Conservation (phyloP, 2,113 vertebrate species). For the Peucedramus taeniatus region DNA sequence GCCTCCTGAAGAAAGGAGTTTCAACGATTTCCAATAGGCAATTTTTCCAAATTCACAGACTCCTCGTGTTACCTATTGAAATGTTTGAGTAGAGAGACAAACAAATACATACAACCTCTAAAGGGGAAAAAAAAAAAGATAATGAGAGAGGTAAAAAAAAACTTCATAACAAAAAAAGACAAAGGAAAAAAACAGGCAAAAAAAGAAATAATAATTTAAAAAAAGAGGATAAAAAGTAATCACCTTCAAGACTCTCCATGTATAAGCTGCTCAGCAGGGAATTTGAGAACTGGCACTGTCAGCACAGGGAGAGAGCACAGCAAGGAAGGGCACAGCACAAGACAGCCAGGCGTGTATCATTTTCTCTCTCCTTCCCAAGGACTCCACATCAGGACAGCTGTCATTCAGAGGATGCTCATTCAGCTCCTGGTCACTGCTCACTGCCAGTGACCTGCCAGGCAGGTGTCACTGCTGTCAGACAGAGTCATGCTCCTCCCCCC, state of each 20-base stretch:
- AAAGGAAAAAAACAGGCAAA: not conserved
- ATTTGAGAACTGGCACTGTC: rapidly evolving
- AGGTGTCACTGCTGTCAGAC: not conserved
- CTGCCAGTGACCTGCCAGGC: not conserved
- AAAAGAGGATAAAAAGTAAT: not conserved
- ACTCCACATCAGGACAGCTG: rapidly evolving
- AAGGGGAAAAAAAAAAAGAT: not conserved
- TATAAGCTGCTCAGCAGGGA: not conserved
- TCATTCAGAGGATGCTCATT: not conserved
- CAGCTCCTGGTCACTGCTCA: not conserved
- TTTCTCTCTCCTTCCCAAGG: not conserved
- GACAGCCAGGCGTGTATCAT: rapidly evolving
- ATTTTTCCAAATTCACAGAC: not conserved
- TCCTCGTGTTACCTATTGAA: not conserved
- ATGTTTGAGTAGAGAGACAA: not conserved
- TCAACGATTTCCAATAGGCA: not conserved
- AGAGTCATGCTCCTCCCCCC: rapidly evolving
- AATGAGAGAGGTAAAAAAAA: rapidly evolving
- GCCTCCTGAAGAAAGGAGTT: not conserved
- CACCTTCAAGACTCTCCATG: not conserved
- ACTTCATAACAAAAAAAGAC: not conserved
- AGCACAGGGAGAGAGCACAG: not conserved
- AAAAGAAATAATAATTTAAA: not conserved
- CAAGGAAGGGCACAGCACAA: rapidly evolving
- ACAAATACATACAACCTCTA: not conserved